Conservation (phyloP, 2,888 invertebrate genomes). For the Panopea generosa region DNA sequence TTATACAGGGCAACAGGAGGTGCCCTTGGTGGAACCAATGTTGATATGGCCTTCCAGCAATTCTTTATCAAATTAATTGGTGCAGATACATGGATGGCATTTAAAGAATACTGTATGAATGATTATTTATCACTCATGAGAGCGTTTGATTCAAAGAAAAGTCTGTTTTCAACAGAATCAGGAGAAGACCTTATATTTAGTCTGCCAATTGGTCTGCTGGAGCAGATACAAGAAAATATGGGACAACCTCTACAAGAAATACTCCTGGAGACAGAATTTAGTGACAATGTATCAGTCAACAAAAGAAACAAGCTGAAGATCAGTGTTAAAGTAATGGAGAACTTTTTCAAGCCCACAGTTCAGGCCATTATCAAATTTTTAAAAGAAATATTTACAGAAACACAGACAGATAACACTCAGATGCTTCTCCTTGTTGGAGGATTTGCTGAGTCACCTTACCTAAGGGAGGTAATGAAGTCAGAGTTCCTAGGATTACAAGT, state of each 20-base stretch:
- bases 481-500: conserved; percentile 11
- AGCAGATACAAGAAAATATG: not conserved
- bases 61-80: conserved; percentile 13
- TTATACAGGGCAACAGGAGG: too few relatives aligned
- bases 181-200: conserved; percentile 7
- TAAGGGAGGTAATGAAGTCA: conserved; percentile 22
- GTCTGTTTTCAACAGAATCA: not conserved
- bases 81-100: conserved; percentile 17
- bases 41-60: conserved; percentile 14
- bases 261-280: not conserved
- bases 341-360: conserved; percentile 10
- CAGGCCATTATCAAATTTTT: conserved; percentile 13
- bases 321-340: conserved; percentile 8
- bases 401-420: not conserved
- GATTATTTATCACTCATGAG: conserved; percentile 25
- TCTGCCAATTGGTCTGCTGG: conserved; percentile 5
- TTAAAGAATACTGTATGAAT: conserved; percentile 16
- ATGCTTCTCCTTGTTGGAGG: conserved; percentile 34
- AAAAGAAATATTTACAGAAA: conserved; percentile 2
- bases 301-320: conserved; percentile 8
- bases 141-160: too few relatives aligned
- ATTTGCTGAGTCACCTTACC: too few relatives aligned
- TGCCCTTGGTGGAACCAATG: too few relatives aligned
- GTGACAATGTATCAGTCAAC: not conserved
- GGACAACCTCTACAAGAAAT: not conserved